Base-by-base conservation (phyloP, 2,888 invertebrate genomes). In the Erebia epiphron region DNA sequence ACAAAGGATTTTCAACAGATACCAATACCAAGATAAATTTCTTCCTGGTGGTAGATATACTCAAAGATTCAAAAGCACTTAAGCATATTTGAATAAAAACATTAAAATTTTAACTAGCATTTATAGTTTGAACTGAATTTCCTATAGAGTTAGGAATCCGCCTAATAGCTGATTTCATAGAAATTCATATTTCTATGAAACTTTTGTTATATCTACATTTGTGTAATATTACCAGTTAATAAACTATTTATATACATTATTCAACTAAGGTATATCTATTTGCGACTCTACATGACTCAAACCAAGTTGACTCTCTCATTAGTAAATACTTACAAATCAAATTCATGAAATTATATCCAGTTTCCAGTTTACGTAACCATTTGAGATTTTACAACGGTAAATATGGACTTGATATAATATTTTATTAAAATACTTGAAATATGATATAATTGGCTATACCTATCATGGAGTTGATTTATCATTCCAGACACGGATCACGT, bases 351-450 rank as follows among this genome's bases (percentile, higher is more conserved):
- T 46, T 21, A 67, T 46, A 21, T 8, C 8, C 1, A 46, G 57
- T n/a, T 26, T 49, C 58, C 18, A 58, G 46, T n/a, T 52, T 57
- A 18, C 13, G 41, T 43, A 63, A 67, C 35, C 50, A 26, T n/a
- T 21, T 62, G 46, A 58, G 21, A 62, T 56, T 56, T 26, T 41
- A 54, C n/a, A 62, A 10, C 21, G 43, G 9, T 11, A 49, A 18
- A 26, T 57, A 7, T 5, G 1, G n/a, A 16, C 11, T 52, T 57
- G 49, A 26, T 52, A 68, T 69, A 58, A 60, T 64, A 35, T 57
- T 69, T 64, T 52, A 69, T 71, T 73, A 57, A 73, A 71, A 69
- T 73, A 72, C 60, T 69, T 71, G 56, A 68, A 71, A 67, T 73
- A 72, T 69, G 64, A 67, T 67, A 58, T 73, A 69, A 73, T 73